Percentiles rank a stretch among this genome's conserved stretches.
phyloP scores from a whole-genome alignment of 2,113 vertebrate genomes.

The Oreochromis aureus region DNA sequence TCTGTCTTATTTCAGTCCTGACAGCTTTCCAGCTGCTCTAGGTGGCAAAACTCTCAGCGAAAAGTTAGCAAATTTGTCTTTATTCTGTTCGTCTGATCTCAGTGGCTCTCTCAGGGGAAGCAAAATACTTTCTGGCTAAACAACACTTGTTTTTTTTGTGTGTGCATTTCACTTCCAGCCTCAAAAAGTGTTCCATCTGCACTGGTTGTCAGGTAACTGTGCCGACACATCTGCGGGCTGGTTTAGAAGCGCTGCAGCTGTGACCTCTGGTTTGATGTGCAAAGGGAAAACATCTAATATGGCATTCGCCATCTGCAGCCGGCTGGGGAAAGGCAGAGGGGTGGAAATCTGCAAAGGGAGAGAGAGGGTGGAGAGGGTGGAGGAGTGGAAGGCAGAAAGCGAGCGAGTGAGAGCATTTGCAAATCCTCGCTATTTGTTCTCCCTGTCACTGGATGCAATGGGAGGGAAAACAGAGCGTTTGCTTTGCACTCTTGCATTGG shows the following conservation, averaged over 20 bases:
- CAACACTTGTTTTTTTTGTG: constrained; percentile 33
- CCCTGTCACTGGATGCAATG: constrained; percentile 20
- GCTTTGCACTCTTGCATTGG: constrained; percentile 27
- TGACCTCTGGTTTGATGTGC: constrained; percentile 68
- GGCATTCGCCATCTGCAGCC: constrained; percentile 59
- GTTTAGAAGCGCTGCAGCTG: constrained; percentile 61
- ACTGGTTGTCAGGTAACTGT: constrained; percentile 58
- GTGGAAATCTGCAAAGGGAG: not conserved
- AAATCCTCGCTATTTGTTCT: constrained; percentile 40
- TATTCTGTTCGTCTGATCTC: constrained; percentile 40
- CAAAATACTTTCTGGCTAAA: constrained; percentile 36
- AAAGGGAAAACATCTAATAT: constrained; percentile 60
- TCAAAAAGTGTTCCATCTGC: constrained; percentile 57
- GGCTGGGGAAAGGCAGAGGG: not conserved
- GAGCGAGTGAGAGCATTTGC: not conserved
- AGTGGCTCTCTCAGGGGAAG: not conserved
- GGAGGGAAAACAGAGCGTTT: constrained; percentile 41
- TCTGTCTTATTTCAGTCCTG: not conserved
- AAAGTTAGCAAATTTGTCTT: constrained; percentile 40
- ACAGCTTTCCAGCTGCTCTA: not conserved
- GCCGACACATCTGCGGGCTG: constrained; percentile 59
- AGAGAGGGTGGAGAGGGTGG: not conserved
- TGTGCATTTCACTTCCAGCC: constrained; percentile 15
- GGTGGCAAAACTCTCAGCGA: not conserved
- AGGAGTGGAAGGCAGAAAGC: not conserved